Conservation (phyloP, 1,140 invertebrate genomes). For the Alviniconcha marisindica region DNA sequence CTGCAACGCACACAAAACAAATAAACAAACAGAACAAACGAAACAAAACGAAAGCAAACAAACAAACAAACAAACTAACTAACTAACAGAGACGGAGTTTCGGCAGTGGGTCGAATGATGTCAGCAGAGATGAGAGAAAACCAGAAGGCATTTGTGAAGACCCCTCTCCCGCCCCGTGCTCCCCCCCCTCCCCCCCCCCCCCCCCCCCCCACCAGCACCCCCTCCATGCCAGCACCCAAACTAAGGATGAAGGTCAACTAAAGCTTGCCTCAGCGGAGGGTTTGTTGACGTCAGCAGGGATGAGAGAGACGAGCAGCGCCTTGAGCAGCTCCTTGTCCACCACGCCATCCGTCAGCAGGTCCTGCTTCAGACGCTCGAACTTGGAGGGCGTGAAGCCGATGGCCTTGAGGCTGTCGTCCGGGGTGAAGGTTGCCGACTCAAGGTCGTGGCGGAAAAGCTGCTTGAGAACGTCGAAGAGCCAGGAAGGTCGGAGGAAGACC, state of each 20-base stretch:
- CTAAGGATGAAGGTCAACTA: too few species aligned
- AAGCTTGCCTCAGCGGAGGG: conserved; percentile 55
- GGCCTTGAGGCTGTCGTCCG: conserved; percentile 41
- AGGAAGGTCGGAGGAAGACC: conserved; percentile 70
- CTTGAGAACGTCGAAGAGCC: conserved; percentile 71
- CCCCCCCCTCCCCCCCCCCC: neutral
- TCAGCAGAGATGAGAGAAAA: too few species aligned
- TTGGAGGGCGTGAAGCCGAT: conserved; percentile 51
- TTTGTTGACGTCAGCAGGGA: conserved; percentile 57
- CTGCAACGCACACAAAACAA: too few species aligned
- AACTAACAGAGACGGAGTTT: too few species aligned
- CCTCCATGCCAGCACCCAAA: too few species aligned
- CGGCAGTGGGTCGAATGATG: too few species aligned
- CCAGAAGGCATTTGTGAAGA: too few species aligned
- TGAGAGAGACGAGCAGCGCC: conserved; percentile 58
- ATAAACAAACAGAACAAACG: too few species aligned
- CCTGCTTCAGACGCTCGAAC: conserved; percentile 66
- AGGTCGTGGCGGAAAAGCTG: conserved; percentile 63
- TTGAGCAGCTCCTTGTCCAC: conserved; percentile 68
- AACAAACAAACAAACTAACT: too few species aligned
- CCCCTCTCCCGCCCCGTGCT: too few species aligned
- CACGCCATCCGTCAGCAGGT: conserved; percentile 63
- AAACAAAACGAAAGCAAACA: too few species aligned
- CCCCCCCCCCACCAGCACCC: neutral
- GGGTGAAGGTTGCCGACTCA: conserved; percentile 49